These are phyloP conservation scores for Amblyraja radiata DNA, from an alignment of 2,797 vertebrate genomes.

Conservation along the genomic window DNA sequence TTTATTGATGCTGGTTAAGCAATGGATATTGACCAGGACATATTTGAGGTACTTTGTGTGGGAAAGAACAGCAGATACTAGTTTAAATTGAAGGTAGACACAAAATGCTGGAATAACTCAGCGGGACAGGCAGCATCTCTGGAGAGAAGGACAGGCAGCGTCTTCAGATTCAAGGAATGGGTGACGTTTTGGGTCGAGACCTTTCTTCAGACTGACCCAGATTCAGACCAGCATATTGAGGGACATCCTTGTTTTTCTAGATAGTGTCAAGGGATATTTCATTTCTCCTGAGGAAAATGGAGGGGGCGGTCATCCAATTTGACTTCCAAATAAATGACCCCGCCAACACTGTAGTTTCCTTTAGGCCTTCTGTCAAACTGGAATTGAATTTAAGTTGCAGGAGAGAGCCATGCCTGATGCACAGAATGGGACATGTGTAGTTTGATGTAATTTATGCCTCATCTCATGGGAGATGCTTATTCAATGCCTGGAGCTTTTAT, in stretches of 20 bases:
- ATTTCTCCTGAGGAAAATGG: not conserved
- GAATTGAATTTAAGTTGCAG: not conserved
- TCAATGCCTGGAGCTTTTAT: not conserved
- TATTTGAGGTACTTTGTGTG: too few species aligned
- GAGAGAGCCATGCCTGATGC: not conserved
- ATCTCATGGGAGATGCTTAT: not conserved
- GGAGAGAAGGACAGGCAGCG: too few species aligned
- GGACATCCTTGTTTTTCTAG: not conserved
- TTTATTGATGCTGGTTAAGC: not conserved
- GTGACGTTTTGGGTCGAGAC: too few species aligned
- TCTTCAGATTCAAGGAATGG: too few species aligned
- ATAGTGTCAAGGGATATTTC: not conserved
- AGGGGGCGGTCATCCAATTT: not conserved
- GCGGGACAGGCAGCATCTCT: too few species aligned
- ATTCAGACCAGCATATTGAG: not conserved
- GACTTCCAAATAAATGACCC: not conserved
- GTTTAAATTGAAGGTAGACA: too few species aligned
- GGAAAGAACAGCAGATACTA: too few species aligned
- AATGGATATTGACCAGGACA: not conserved
- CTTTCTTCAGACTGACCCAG: too few species aligned
- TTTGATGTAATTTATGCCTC: not conserved
- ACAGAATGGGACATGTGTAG: not conserved
- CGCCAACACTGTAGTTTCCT: not conserved
- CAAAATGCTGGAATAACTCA: too few species aligned
- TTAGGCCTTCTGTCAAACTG: not conserved